Conservation (phyloP, 2,888 invertebrate species). For the Sminthurinus aureus region DNA sequence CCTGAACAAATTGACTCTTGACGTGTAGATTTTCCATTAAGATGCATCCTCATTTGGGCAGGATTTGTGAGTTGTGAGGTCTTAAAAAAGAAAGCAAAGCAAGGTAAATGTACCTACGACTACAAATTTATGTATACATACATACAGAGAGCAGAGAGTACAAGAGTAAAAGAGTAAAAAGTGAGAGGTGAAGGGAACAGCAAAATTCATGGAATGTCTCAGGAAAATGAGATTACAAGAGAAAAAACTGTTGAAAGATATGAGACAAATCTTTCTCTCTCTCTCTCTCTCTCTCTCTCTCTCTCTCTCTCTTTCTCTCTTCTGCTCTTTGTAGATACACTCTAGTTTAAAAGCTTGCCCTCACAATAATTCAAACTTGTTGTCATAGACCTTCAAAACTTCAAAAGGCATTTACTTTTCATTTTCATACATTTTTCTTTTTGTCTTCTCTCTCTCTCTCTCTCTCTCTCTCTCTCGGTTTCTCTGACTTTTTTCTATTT, state of each 20-base stretch:
- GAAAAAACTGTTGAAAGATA: slow-evolving; percentile 38
- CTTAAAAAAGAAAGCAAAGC: slow-evolving; percentile 37
- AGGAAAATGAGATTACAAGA: slow-evolving; percentile 26
- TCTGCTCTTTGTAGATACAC: background rate
- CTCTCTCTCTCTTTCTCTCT: no score
- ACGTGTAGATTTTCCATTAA: slow-evolving; percentile 43
- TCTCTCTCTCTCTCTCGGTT: background rate
- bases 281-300: no score
- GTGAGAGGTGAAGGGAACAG: background rate
- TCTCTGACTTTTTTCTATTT: background rate
- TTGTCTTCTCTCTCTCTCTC: slow-evolving; percentile 2
- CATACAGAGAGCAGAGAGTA: no score
- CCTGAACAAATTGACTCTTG: slow-evolving; percentile 42
- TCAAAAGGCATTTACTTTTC: slow-evolving; percentile 18
- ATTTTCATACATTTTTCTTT: slow-evolving; percentile 5
- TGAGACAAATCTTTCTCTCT: slow-evolving; percentile 34
- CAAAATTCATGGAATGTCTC: slow-evolving; percentile 38
- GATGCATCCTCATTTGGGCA: slow-evolving; percentile 40
- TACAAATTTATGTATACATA: no score
- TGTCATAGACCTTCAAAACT: slow-evolving; percentile 28
- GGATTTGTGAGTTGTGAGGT: slow-evolving; percentile 39
- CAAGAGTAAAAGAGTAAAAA: background rate
- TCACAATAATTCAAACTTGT: slow-evolving; percentile 39
- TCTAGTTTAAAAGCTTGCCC: slow-evolving; percentile 38
- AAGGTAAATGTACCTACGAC: no score